Percentiles rank a stretch among this genome's conserved stretches.
These are phyloP conservation scores for Hydropsyche betteni DNA, from an alignment of 2,888 invertebrate species.

Conservation along the genomic window DNA sequence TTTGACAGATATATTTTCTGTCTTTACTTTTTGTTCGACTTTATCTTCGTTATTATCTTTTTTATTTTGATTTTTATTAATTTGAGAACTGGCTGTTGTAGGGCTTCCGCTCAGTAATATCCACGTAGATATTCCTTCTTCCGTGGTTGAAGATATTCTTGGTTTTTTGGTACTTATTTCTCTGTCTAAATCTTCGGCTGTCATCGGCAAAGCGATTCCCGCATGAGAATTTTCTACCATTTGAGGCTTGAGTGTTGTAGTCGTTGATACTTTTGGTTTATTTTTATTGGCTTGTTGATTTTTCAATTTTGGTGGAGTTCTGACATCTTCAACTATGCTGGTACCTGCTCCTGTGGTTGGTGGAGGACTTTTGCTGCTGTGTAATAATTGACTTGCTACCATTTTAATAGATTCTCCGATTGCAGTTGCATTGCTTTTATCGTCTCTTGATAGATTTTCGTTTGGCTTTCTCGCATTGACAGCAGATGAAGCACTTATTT, in stretches of 20 bases:
- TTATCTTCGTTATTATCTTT: slow-evolving; percentile 58
- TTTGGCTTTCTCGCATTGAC: background rate
- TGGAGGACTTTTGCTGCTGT: slow-evolving; percentile 58
- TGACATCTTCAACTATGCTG: slow-evolving; percentile 66
- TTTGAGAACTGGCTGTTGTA: slow-evolving; percentile 49
- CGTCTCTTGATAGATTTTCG: slow-evolving; percentile 57
- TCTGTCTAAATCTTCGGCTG: slow-evolving; percentile 69
- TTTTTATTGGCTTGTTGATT: slow-evolving; percentile 62
- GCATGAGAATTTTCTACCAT: slow-evolving; percentile 67
- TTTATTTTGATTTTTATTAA: slow-evolving; percentile 56
- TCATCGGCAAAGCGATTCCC: slow-evolving; percentile 74
- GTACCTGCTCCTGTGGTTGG: slow-evolving; percentile 57
- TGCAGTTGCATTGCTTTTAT: slow-evolving; percentile 60
- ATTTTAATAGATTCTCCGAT: slow-evolving; percentile 69
- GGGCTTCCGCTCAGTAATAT: slow-evolving; percentile 68
- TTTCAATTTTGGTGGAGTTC: slow-evolving; percentile 72
- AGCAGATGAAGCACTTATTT: background rate
- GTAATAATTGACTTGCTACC: slow-evolving; percentile 68
- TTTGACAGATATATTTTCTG: slow-evolving; percentile 49
- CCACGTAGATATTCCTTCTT: slow-evolving; percentile 80
- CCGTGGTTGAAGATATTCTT: slow-evolving; percentile 65
- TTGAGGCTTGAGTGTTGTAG: slow-evolving; percentile 56
- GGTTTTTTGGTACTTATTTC: slow-evolving; percentile 57
- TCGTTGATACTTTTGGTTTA: slow-evolving; percentile 57
- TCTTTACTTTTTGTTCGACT: slow-evolving; percentile 58